A percentile compares a stretch with the other conserved stretches of the same genome.
These are phyloP conservation scores for Strigops habroptila DNA, from an alignment of 2,113 vertebrate species.

Conservation along the genomic window DNA sequence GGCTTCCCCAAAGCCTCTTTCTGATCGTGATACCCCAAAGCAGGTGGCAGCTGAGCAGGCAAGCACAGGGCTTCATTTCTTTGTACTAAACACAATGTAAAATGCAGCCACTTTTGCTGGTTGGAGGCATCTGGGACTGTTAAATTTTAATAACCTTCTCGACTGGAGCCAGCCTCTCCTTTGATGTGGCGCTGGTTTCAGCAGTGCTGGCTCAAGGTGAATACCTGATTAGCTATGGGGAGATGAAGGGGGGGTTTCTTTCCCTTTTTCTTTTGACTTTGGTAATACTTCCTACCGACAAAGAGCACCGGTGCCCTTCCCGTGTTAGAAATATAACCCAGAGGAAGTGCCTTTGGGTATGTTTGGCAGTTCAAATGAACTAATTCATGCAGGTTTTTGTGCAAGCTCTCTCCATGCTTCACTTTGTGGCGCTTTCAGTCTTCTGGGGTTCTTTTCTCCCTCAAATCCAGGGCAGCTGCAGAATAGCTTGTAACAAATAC, in stretches of 20 bases:
- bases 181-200: conserved; percentile 38
- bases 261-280: background rate
- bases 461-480: background rate
- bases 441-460: background rate
- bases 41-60: background rate
- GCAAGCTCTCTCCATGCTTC: background rate
- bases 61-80: background rate
- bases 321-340: background rate
- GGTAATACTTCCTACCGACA: background rate
- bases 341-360: background rate
- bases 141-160: conserved; percentile 23
- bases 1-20: background rate
- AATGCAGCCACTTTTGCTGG: background rate
- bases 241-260: background rate
- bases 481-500: background rate
- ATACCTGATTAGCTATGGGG: conserved; percentile 34
- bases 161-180: background rate
- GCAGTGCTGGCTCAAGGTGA: background rate
- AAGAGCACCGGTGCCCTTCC: background rate
- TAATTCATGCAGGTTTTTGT: background rate
- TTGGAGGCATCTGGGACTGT: background rate
- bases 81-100: background rate
- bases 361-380: background rate
- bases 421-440: background rate
- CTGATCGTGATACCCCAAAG: background rate